Conservation (phyloP, 2,797 vertebrate species). For the Cephalopachus bancanus region DNA sequence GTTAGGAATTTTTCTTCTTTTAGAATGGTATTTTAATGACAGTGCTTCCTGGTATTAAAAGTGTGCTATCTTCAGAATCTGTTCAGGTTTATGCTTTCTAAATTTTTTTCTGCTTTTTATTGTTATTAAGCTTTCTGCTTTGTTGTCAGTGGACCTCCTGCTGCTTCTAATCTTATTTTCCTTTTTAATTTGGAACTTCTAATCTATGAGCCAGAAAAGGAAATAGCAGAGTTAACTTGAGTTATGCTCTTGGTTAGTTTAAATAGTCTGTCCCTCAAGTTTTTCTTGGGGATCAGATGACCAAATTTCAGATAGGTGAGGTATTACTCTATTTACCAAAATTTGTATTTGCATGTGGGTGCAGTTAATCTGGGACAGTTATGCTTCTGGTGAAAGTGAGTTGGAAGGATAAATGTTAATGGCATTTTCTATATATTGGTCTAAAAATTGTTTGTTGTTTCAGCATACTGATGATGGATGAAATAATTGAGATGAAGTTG, state of each 20-base stretch:
- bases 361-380: neutral
- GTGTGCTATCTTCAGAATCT: neutral
- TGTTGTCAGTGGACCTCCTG: neutral
- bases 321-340: neutral
- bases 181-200: constrained; percentile 33
- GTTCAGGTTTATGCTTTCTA: neutral
- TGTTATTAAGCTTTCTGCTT: neutral
- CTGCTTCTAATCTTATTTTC: constrained; percentile 56
- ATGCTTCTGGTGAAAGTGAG: constrained; percentile 28
- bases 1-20: constrained; percentile 1
- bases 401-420: constrained; percentile 14
- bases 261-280: neutral
- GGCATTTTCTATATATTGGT: neutral
- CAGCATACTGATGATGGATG: neutral
- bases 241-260: constrained; percentile 48
- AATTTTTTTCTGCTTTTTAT: constrained; percentile 24
- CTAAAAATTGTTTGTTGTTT: constrained; percentile 47
- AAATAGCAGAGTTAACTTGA: constrained; percentile 23
- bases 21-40: neutral
- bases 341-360: constrained; percentile 56
- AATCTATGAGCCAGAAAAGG: neutral
- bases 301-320: neutral
- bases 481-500: constrained; percentile 37
- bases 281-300: neutral
- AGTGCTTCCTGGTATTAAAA: neutral